Base-by-base conservation (phyloP, 2,888 invertebrate genomes). In the Pyrgus malvae region DNA sequence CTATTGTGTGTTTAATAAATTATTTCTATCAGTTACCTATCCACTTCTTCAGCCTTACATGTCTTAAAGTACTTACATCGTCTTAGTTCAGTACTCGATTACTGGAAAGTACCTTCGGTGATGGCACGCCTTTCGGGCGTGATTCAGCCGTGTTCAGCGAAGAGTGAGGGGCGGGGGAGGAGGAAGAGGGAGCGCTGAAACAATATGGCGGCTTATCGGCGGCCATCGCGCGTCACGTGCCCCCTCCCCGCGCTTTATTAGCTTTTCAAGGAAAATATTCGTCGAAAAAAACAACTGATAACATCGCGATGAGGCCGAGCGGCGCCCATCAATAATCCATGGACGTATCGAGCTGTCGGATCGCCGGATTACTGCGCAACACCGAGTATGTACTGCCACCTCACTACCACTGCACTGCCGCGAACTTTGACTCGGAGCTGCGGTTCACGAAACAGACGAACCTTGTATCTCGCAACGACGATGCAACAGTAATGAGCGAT, bases 251-350 rank as follows among this genome's bases (percentile, higher is more conserved):
- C 62, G 48, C 70, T 72, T 76, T 81, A 82, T 80, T 83, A 76
- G 78, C 79, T 83, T 83, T 83, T 77, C 86, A 83, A 81, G 82
- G 81, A 85, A 86, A 83, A 83, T 78, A 78, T 80, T 82, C 74
- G 76, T 74, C 72, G 69, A 83, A 86, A 84, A 81, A 84, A 82
- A 83, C 82, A 83, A 80, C 73, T 74, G 88, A 88, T 89, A 88
- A 87, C 78, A 81, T 83, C 81, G 66, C 76, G 78, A 74, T 74
- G 83, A 84, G 79, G 80, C 68, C 80, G 83, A 77, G 76, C 81
- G 80, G 78, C 81, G 78, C 76, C 78, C 82, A 76, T 82, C 86
- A 76, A 84, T 85, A 83, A 82, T 80, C 80, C 79, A 72, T 64
- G 76, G 78, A 78, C 73, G 66, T 62, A 59, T 64, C 61, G 64